Conservation (phyloP, 2,113 vertebrate species). For the Cyanoramphus novaezelandiae region DNA sequence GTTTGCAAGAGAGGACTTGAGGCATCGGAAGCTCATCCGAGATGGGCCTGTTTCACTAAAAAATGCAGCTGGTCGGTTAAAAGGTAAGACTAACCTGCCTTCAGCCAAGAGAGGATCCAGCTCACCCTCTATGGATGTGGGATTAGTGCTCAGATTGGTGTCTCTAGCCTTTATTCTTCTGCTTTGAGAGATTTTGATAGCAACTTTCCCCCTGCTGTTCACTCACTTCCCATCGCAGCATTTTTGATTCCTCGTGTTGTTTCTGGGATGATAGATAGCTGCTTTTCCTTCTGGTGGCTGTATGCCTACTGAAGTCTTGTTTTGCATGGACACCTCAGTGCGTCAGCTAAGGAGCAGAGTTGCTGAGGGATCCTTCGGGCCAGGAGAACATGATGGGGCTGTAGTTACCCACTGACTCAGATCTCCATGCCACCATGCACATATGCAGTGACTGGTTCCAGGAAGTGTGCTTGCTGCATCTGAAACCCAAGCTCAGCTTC, state of each 20-base stretch:
- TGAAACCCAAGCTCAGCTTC: background rate
- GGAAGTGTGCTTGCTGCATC: background rate
- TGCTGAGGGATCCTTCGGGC: background rate
- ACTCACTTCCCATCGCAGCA: rapidly evolving
- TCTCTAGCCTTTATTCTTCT: background rate
- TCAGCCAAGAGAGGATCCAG: background rate
- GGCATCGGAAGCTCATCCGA: conserved; percentile 87
- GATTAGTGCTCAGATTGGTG: background rate
- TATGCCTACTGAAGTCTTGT: background rate
- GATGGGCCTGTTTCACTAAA: conserved; percentile 89
- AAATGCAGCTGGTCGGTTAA: conserved; percentile 81
- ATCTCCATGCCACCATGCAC: rapidly evolving
- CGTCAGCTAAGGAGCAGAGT: background rate
- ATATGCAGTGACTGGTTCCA: rapidly evolving
- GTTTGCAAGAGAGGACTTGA: conserved; percentile 92
- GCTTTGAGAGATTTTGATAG: background rate
- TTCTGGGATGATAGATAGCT: background rate
- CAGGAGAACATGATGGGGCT: rapidly evolving
- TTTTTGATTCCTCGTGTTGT: background rate
- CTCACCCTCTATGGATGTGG: background rate
- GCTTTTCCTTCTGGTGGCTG: background rate
- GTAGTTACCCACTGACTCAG: background rate
- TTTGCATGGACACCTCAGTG: background rate
- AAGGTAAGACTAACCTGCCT: conserved; percentile 76
- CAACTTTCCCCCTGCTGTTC: background rate